Base-by-base conservation (phyloP, 2,797 vertebrate species). In the Brachyalestes nurse region DNA sequence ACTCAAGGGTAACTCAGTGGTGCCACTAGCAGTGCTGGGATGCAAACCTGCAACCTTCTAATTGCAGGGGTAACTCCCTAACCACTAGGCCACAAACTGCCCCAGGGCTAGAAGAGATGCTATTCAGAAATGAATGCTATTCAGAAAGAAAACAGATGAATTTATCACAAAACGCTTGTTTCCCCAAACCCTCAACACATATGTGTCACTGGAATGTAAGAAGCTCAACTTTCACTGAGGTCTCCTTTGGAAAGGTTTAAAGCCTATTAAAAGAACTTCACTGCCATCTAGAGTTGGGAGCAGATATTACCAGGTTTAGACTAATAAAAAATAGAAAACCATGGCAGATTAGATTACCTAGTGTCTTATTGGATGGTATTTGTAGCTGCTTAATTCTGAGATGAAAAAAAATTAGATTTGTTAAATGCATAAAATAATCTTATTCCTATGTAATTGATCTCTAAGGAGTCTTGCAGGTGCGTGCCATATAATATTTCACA, bases 401-500 rank as follows among this genome's bases (percentile, higher is more conserved):
- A 57, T 8, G 2, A n/a, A 19, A 3, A 34, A 34, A 34, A 8
- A 8, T 2, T 47, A 0, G 45, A 47, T 47, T 47, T 47, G 45
- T 47, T 12, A 8, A 47, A 47, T 9, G 34, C 34, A 64, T 64
- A 34, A 16, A 34, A 62, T 5, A 7, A 23, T 28, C 12, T 23
- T 60, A 10, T 60, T 34, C 8, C 21, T 1, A 45, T n/a, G 65
- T 23, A 47, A 4, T 38, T 64, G 28, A 17, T 34, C 34, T 34
- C 34, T 34, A 34, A 64, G 17, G 23, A 21, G 40, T 6, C 19
- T 91, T 86, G 90, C 86, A 78, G 80, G 82, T 79, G 84, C 86
- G 87, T 53, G 87, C 9, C 83, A 86, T 92, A 82, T 88, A 23
- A 92, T 92, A 88, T 91, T 92, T 93, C 21, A 92, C 88, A 75